phyloP scores from a whole-genome alignment of 2,888 invertebrate genomes.

The Noctua fimbriata region DNA sequence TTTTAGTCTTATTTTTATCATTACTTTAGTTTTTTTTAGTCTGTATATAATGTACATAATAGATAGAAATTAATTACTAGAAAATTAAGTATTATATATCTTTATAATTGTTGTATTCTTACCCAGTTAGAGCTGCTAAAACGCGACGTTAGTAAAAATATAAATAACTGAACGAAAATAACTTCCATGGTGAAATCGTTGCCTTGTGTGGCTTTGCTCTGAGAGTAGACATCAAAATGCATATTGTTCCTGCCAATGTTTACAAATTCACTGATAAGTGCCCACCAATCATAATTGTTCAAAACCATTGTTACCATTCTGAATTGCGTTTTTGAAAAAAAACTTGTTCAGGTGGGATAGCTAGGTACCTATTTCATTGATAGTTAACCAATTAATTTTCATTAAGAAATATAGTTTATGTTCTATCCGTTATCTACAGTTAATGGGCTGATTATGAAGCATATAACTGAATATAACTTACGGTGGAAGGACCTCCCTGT shows the following conservation, averaged over 20 bases:
- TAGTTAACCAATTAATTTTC: constrained; percentile 51
- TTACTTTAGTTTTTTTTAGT: no score
- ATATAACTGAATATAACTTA: constrained; percentile 6
- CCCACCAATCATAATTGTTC: constrained; percentile 67
- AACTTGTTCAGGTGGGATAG: constrained; percentile 43
- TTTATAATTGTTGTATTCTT: constrained; percentile 22
- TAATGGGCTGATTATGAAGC: neutral
- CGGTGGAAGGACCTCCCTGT: constrained; percentile 10
- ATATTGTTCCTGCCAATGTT: constrained; percentile 70
- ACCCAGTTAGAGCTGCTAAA: constrained; percentile 66
- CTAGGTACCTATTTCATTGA: constrained; percentile 34
- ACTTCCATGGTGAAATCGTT: constrained; percentile 60
- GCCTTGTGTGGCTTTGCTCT: constrained; percentile 42
- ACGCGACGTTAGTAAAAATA: constrained; percentile 67
- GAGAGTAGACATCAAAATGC: constrained; percentile 63
- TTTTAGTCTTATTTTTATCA: no score
- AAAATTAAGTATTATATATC: no score
- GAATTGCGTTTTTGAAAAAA: constrained; percentile 37
- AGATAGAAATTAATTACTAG: no score
- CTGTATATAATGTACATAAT: no score
- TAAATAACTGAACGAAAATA: constrained; percentile 65
- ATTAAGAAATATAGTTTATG: neutral
- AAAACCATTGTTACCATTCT: constrained; percentile 61
- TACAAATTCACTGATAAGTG: constrained; percentile 73
- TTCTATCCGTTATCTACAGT: neutral